Base-by-base conservation (phyloP, 2,888 invertebrate genomes). In the Noctua janthe region DNA sequence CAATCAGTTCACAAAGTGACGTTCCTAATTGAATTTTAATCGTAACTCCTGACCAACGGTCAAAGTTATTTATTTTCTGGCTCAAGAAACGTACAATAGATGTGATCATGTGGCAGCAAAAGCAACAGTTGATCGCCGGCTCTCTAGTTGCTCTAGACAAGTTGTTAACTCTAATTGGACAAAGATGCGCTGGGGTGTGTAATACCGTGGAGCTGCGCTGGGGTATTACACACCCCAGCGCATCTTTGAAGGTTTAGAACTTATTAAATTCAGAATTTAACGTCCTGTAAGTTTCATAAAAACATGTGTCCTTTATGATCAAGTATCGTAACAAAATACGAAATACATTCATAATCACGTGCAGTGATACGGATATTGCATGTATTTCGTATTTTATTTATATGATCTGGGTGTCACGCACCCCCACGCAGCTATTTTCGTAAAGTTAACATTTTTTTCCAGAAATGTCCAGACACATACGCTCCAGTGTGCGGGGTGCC, bases 381-480 rank as follows among this genome's bases (percentile, higher is more conserved):
- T 23, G 56, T 56, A n/a, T 56, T 56, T 23, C 23, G 8, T 54
- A 54, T 23, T 56, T 56, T n/a, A 56, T 56, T 56, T 23, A 56
- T 56, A 6, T 56, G 23, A 56, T 23, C 23, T 51, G 51, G 17
- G 20, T 51, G 51, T 51, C 17, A 20, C 7, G 1, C 20, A 51
- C 17, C 17, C 15, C 6, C 17, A 51, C 3, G 11, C 56, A 23
- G 11, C 11, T 23, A 8, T 56, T 56, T 23, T 23, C 3, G 10
- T 56, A 56, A 56, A 5, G 15, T 17, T 51, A 51, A 17, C 47
- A 11, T 47, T 47, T 23, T 59, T 59, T 71, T 71, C 5, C 88
- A 96, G 95, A 92, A 92, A 90, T 96, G 96, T 80, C 96, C 96
- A 0, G 93, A 94, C 4, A 94, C 93, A 0, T 96, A 96, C 83